Evolutionary conservation across 2,888 invertebrate genomes (phyloP).

Genomic region (Cantharis rustica): DNA sequence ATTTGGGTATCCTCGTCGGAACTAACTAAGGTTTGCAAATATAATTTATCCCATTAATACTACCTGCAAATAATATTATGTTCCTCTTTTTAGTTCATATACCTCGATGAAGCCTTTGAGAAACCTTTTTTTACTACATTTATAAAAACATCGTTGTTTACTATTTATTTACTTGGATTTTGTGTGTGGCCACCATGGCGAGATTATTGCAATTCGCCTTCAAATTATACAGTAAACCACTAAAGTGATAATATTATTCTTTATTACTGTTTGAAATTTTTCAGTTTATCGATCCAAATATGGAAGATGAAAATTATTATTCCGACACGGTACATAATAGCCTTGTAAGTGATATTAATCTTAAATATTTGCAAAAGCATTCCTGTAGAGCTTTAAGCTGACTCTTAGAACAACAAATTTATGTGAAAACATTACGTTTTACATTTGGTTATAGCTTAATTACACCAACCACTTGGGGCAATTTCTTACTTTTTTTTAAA

Average conservation of each 20-base stretch:
- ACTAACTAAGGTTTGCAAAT: constrained; percentile 79
- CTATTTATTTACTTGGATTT: constrained; percentile 87
- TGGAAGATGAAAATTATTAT: constrained; percentile 80
- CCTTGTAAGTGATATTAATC: constrained; percentile 58
- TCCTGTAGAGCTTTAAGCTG: too few relatives aligned
- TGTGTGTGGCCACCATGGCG: constrained; percentile 90
- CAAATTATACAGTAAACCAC: constrained; percentile 73
- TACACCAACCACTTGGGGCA: too few relatives aligned
- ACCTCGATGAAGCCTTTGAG: constrained; percentile 81
- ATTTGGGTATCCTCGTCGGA: constrained; percentile 97
- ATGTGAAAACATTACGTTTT: background rate
- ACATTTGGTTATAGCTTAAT: too few relatives aligned
- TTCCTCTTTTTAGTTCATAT: constrained; percentile 74
- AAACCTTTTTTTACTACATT: constrained; percentile 97
- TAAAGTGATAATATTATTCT: background rate
- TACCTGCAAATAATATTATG: background rate
- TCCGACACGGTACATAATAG: constrained; percentile 67
- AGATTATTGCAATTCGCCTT: constrained; percentile 69
- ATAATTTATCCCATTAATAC: background rate
- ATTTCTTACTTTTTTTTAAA: background rate
- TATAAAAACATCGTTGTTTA: constrained; percentile 92
- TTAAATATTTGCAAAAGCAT: background rate
- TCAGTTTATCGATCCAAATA: constrained; percentile 74
- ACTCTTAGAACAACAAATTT: background rate
- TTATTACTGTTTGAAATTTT: constrained; percentile 39